Base-by-base conservation (phyloP, 2,888 invertebrate genomes). In the Clunio marinus region DNA sequence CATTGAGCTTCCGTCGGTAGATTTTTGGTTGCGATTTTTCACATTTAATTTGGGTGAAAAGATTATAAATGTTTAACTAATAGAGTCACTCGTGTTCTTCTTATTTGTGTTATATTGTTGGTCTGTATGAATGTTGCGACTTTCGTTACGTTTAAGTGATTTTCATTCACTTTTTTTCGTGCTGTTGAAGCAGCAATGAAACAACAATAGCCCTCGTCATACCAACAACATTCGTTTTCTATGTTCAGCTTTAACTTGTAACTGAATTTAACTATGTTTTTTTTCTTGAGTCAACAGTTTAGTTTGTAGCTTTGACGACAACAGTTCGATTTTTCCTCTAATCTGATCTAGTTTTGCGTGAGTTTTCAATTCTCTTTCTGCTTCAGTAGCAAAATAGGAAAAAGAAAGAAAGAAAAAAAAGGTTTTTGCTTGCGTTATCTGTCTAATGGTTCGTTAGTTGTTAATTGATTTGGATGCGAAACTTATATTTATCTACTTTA, bases 81-180 rank as follows among this genome's bases (percentile, higher is more conserved):
- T n/a, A n/a, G n/a, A n/a, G n/a, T n/a, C n/a, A n/a, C n/a, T n/a
- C n/a, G n/a, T n/a, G n/a, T n/a, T n/a, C n/a, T n/a, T n/a, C n/a
- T n/a, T n/a, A n/a, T 32, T 41, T n/a, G 41, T n/a, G 10, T 2
- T 15, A 10, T 41, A 13, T 41, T n/a, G 10, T 41, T 41, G 10
- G 41, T 41, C n/a, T 41, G 2, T 41, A 15, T 41, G 41, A 41
- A n/a, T 51, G 3, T 20, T 37, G 35, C 15, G 20, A 27, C 15
- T 45, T 37, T 63, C 63, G 63, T 63, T 63, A 63, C 63, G 63
- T 46, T 63, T 35, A 63, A 45, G 63, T 63, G 63, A 45, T 45
- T 63, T 63, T 24, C 28, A 20, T 59, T 59, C 28, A 27, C 10
- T n/a, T 27, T 27, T 25, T 58, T 27, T 1, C 59, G 5, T 8